A percentile compares a stretch with the other conserved stretches of the same genome.
phyloP scores from a whole-genome alignment of 2,797 vertebrate species.

The Benthosema pterotum region DNA sequence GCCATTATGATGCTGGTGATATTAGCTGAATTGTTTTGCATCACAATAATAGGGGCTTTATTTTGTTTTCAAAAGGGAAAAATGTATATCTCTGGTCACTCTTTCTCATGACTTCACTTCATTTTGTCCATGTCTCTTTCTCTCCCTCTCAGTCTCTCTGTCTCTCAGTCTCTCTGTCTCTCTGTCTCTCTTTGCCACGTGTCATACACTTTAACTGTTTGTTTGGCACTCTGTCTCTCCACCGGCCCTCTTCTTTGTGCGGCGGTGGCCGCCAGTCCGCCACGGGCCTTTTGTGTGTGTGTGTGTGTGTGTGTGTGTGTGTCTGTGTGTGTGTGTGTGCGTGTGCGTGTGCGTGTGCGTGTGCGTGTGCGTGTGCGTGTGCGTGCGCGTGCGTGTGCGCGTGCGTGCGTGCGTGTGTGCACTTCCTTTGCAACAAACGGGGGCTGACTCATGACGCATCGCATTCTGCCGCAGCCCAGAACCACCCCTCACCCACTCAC shows the following conservation, averaged over 20 bases:
- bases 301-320: no score
- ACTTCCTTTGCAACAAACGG: conserved; percentile 40
- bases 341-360: no score
- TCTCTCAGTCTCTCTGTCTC: no score
- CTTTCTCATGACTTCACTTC: no score
- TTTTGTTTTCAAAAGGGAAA: conserved; percentile 2
- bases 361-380: no score
- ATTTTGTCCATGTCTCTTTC: not conserved
- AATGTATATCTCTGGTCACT: not conserved
- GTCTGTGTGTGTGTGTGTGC: no score
- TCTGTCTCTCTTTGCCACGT: no score
- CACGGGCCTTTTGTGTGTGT: conserved; percentile 39
- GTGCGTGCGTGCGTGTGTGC: conserved; percentile 12
- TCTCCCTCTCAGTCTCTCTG: conserved; percentile 42
- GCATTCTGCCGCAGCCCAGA: conserved; percentile 65
- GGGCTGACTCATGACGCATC: conserved; percentile 70
- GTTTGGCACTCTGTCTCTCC: conserved; percentile 29
- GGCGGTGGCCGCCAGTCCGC: conserved; percentile 45
- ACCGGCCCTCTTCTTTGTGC: conserved; percentile 14
- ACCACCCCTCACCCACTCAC: no score
- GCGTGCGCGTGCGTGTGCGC: no score
- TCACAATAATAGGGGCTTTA: conserved; percentile 14
- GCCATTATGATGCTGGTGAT: no score
- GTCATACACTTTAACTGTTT: conserved; percentile 53
- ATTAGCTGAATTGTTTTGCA: conserved; percentile 21